phyloP scores from a whole-genome alignment of 2,113 vertebrate species.

The Eolophus roseicapilla region DNA sequence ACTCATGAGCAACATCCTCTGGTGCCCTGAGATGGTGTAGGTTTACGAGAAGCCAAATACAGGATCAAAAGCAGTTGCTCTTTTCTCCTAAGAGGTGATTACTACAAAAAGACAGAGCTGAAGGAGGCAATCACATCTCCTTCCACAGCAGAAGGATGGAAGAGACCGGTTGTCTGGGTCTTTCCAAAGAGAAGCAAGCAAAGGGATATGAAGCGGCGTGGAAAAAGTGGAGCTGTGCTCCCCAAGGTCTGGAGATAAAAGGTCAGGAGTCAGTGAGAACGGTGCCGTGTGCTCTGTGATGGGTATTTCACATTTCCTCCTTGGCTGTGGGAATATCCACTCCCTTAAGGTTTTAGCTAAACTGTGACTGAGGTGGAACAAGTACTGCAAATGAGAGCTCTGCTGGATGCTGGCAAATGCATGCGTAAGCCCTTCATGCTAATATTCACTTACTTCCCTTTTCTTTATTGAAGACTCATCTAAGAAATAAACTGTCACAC shows the following conservation, averaged over 20 bases:
- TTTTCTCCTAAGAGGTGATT: not conserved
- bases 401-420: not conserved
- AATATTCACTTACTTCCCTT: not conserved
- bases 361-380: not conserved
- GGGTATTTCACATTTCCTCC: not conserved
- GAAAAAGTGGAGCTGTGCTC: not conserved
- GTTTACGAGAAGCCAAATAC: not conserved
- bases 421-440: not conserved
- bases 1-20: not conserved
- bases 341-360: not conserved
- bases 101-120: not conserved
- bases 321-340: not conserved
- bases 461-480: not conserved
- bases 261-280: not conserved
- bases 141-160: not conserved
- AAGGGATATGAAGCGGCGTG: not conserved
- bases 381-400: not conserved
- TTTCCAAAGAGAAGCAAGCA: not conserved
- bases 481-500: not conserved
- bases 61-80: not conserved
- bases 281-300: fast-evolving
- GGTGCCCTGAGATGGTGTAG: fast-evolving
- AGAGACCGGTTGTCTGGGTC: not conserved
- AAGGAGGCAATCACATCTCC: not conserved
- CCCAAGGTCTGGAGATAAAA: not conserved